These are phyloP conservation scores for Chiroxiphia lanceolata DNA, from an alignment of 2,797 vertebrate genomes.

Conservation along the genomic window DNA sequence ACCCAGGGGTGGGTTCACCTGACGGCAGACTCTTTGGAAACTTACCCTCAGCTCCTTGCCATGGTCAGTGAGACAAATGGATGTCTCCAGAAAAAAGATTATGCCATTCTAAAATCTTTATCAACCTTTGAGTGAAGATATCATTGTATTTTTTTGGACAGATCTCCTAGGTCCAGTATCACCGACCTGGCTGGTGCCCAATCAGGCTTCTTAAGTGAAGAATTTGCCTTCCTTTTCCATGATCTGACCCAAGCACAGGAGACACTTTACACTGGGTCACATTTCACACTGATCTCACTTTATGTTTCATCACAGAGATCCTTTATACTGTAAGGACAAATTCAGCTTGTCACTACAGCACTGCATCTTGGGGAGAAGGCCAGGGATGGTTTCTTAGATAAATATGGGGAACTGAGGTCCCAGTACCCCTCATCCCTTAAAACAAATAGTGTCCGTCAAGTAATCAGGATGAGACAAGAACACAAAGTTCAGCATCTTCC, in stretches of 20 bases:
- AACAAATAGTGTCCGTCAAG: not conserved
- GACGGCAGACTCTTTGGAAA: not conserved
- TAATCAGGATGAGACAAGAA: not conserved
- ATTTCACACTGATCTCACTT: not conserved
- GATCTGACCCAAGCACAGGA: not conserved
- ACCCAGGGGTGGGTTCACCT: not conserved
- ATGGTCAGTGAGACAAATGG: not conserved
- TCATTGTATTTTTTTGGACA: not conserved
- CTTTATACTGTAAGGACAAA: not conserved
- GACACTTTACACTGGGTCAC: not conserved
- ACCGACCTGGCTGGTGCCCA: fast-evolving
- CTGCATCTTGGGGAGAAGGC: not conserved
- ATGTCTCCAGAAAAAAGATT: not conserved
- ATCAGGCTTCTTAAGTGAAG: not conserved
- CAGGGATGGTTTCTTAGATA: not conserved
- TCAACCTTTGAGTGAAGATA: not conserved
- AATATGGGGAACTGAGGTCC: not conserved
- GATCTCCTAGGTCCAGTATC: not conserved
- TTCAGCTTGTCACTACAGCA: not conserved
- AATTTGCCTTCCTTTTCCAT: not conserved
- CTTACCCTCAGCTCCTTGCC: not conserved
- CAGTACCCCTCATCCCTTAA: not conserved
- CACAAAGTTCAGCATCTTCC: not conserved
- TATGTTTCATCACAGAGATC: not conserved
- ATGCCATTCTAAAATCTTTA: not conserved